Evolutionary conservation across 64 coral and sea anemone species (phyloP).

Genomic region (Montipora sp.): DNA sequence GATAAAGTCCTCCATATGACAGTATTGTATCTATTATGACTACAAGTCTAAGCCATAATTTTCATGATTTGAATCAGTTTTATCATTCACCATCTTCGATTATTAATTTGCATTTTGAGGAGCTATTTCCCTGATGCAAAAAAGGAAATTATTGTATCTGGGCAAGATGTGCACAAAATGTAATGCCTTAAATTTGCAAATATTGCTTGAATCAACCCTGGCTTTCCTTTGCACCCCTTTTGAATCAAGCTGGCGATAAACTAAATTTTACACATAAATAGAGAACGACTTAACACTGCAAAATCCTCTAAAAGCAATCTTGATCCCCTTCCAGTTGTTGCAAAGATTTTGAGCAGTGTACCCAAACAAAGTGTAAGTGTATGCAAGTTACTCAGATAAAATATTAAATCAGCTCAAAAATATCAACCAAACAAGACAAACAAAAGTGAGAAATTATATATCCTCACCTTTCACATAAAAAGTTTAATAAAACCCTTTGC

Average conservation of each 20-base stretch:
- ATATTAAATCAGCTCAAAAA: no score
- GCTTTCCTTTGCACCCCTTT: background rate
- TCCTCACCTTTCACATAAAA: background rate
- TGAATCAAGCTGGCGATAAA: background rate
- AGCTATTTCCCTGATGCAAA: background rate
- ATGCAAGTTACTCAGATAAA: no score
- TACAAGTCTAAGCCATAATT: no score
- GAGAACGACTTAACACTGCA: no score
- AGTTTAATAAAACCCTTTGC: no score
- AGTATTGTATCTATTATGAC: background rate
- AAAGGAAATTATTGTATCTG: no score
- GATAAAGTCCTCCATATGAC: background rate
- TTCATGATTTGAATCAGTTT: no score
- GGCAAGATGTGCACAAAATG: background rate
- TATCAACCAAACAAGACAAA: no score
- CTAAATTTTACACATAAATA: background rate
- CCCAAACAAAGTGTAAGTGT: no score
- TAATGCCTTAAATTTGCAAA: background rate
- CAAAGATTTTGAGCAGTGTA: no score
- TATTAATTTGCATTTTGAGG: background rate
- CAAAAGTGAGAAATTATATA: no score
- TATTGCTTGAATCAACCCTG: background rate
- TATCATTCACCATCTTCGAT: background rate
- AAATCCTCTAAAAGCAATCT: background rate
- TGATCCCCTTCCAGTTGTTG: background rate